Evolutionary conservation across 2,888 invertebrate genomes (phyloP).

Genomic region (Drosophila lutescens): DNA sequence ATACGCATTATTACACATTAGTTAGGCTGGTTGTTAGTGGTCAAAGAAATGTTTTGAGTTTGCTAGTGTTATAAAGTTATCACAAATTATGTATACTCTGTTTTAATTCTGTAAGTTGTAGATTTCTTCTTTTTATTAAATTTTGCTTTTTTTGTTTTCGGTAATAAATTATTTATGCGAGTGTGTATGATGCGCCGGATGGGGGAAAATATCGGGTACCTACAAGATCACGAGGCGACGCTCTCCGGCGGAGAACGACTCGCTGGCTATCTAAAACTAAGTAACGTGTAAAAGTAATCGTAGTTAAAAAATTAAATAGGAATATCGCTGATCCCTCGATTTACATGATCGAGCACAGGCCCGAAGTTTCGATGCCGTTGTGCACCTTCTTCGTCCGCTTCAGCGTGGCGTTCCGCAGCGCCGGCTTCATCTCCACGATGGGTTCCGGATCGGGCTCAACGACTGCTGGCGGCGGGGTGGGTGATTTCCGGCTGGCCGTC

Average conservation of each 20-base stretch:
- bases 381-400: conserved; percentile 89
- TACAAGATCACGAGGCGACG: conserved; percentile 52
- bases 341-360: conserved; percentile 94
- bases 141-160: conserved; percentile 30
- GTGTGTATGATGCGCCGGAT: conserved; percentile 6
- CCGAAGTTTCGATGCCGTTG: conserved; percentile 92
- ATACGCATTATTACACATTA: conserved; percentile 38
- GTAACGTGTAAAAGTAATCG: conserved; percentile 71
- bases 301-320: conserved; percentile 53
- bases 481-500: conserved; percentile 36
- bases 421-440: conserved; percentile 87
- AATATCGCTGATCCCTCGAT: conserved; percentile 30
- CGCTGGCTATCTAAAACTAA: conserved; percentile 67
- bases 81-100: conserved; percentile 71
- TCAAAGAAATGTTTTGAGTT: conserved; percentile 37
- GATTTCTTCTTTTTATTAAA: conserved; percentile 47
- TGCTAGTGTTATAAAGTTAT: conserved; percentile 66
- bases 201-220: conserved; percentile 45
- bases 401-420: conserved; percentile 88
- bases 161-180: conserved; percentile 59
- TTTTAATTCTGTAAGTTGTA: conserved; percentile 52
- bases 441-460: conserved; percentile 67
- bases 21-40: conserved; percentile 23
- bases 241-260: conserved; percentile 40
- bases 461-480: conserved; percentile 52